A percentile compares a stretch with the other conserved stretches of the same genome.
phyloP scores from a whole-genome alignment of 1,140 invertebrate species.

The Apocrypta bakeri region DNA sequence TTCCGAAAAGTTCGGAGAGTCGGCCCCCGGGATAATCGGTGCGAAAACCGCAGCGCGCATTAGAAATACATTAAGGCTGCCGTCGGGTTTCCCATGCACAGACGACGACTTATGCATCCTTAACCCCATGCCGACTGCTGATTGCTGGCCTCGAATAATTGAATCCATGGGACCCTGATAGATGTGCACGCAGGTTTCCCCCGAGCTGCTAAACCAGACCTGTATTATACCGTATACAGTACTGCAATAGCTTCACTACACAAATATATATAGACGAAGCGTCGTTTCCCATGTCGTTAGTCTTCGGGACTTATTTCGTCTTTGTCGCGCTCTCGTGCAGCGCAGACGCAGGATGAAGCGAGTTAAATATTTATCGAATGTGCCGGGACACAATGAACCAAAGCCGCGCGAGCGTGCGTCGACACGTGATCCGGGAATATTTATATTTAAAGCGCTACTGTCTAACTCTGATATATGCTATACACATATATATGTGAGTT shows the following conservation, averaged over 20 bases:
- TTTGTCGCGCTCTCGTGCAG: background rate
- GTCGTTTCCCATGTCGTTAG: constrained; percentile 31
- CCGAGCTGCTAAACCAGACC: too few species aligned
- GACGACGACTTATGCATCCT: background rate
- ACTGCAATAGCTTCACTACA: too few species aligned
- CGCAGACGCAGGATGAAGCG: background rate
- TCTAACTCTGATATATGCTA: too few species aligned
- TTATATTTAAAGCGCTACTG: constrained; percentile 6
- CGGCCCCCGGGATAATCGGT: background rate
- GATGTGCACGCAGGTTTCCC: too few species aligned
- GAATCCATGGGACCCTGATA: background rate
- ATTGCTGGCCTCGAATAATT: background rate
- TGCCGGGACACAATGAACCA: background rate
- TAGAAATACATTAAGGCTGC: constrained; percentile 25
- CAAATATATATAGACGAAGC: background rate
- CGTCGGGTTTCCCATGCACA: background rate
- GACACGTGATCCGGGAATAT: constrained; percentile 31
- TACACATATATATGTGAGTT: too few species aligned
- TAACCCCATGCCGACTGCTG: background rate
- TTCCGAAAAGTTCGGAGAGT: background rate
- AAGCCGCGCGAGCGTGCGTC: constrained; percentile 41
- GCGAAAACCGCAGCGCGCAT: constrained; percentile 4
- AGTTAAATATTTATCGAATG: constrained; percentile 53
- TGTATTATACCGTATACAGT: too few species aligned
- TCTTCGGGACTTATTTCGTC: constrained; percentile 9